A percentile compares a stretch with the other conserved stretches of the same genome.
Conservation (phyloP, 1,140 invertebrate species). For the Cataglyphis hispanica region DNA sequence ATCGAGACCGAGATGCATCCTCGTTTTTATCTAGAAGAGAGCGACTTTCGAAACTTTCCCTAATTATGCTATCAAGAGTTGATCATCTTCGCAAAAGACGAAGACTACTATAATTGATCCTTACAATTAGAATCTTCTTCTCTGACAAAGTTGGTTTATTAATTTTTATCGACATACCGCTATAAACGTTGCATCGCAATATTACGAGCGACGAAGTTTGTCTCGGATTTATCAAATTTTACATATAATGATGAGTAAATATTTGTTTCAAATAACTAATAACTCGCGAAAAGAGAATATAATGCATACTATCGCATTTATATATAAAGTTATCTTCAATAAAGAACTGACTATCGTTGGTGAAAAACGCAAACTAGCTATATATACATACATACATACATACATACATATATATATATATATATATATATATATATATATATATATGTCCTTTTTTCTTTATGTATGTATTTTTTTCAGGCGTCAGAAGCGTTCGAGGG, state of each 20-base stretch:
- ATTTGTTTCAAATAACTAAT: constrained; percentile 1
- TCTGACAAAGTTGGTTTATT: constrained; percentile 50
- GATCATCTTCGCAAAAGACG: constrained; percentile 21
- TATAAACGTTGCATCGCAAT: neutral
- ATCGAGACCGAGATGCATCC: constrained; percentile 48
- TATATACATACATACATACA: neutral
- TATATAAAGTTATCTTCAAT: constrained; percentile 36
- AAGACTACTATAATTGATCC: constrained; percentile 64
- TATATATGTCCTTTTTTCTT: constrained; percentile 35
- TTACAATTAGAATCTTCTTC: constrained; percentile 1
- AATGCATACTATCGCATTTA: neutral
- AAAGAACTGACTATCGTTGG: constrained; percentile 17
- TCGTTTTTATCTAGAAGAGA: constrained; percentile 38
- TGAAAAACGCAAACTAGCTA: constrained; percentile 11
- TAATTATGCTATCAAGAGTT: constrained; percentile 48
- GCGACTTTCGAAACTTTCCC: constrained; percentile 59
- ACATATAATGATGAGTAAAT: constrained; percentile 15
- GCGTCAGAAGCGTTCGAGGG: constrained; percentile 79
- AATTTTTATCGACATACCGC: constrained; percentile 26
- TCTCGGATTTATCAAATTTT: constrained; percentile 9
- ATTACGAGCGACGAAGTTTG: neutral
- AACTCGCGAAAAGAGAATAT: neutral
- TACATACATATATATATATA: too few relatives aligned
- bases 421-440: neutral
- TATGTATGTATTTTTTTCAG: constrained; percentile 71